Conservation (phyloP, 1,140 invertebrate species). For the Saccostrea glomerata region DNA sequence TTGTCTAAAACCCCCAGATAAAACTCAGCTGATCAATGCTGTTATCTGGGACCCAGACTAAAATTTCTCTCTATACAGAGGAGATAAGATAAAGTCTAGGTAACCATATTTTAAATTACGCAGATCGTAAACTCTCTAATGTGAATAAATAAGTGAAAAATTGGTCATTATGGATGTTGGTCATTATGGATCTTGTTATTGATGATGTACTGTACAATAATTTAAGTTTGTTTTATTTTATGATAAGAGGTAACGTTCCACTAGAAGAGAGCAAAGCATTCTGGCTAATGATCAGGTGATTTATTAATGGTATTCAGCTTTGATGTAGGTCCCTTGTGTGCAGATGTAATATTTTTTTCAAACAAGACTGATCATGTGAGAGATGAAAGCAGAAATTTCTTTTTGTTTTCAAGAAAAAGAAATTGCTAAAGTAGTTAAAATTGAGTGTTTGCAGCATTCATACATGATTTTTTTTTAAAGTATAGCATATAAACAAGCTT, state of each 20-base stretch:
- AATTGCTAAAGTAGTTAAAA: not conserved
- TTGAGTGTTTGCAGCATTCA: not conserved
- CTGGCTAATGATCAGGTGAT: not conserved
- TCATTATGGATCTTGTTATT: not conserved
- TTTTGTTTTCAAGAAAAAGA: not conserved
- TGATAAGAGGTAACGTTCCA: not conserved
- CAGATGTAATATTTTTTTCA: not conserved
- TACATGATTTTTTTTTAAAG: not conserved
- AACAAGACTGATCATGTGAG: not conserved
- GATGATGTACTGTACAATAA: not conserved
- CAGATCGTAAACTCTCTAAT: not conserved
- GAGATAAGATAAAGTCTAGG: not conserved
- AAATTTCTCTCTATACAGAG: constrained; percentile 12
- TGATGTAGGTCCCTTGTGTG: not conserved
- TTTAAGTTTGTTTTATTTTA: not conserved
- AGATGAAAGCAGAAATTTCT: not conserved
- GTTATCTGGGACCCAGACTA: not conserved
- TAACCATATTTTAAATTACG: not conserved
- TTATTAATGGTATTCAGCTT: not conserved
- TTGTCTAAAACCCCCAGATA: not conserved
- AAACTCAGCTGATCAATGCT: constrained; percentile 1
- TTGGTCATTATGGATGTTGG: not conserved
- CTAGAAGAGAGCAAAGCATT: not conserved
- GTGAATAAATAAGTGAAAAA: not conserved
- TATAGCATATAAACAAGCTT: not conserved